phyloP scores from a whole-genome alignment of 2,797 vertebrate genomes.

The Apogon hyalosoma region DNA sequence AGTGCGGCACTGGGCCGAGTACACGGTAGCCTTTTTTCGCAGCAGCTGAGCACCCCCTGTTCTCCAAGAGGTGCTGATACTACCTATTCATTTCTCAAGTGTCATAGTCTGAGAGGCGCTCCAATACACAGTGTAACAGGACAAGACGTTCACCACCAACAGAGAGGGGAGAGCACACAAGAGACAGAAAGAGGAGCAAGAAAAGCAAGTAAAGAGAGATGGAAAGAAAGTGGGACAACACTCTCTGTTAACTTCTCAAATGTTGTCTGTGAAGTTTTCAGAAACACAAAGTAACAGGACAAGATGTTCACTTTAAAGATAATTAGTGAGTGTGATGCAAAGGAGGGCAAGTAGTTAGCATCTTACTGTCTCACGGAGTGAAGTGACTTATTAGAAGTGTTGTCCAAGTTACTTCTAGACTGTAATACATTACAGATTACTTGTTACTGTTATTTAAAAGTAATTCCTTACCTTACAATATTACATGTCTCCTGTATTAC shows the following conservation, averaged over 20 bases:
- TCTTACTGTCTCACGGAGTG: neutral
- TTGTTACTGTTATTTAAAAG: too few species aligned
- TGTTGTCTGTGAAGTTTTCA: constrained; percentile 46
- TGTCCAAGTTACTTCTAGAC: neutral
- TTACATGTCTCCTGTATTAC: too few species aligned
- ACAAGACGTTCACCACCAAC: constrained; percentile 65
- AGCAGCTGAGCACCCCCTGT: constrained; percentile 67
- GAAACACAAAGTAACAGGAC: constrained; percentile 64
- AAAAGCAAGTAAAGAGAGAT: constrained; percentile 16
- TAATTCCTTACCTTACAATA: too few species aligned
- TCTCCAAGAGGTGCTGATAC: constrained; percentile 56
- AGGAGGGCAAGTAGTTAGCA: neutral
- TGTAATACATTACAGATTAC: too few species aligned
- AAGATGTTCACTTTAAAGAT: constrained; percentile 60
- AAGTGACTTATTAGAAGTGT: too few species aligned
- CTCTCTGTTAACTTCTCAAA: constrained; percentile 52
- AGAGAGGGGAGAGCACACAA: constrained; percentile 13
- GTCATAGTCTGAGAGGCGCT: constrained; percentile 53
- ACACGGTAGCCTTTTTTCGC: constrained; percentile 47
- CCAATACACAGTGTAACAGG: constrained; percentile 66
- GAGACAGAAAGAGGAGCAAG: constrained; percentile 2
- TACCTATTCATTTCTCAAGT: constrained; percentile 58
- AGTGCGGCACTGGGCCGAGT: constrained; percentile 31
- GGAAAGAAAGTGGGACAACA: constrained; percentile 30
- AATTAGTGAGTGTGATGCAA: constrained; percentile 37